Evolutionary conservation across 2,888 invertebrate species (phyloP).

Genomic region (Galerucella pusilla): DNA sequence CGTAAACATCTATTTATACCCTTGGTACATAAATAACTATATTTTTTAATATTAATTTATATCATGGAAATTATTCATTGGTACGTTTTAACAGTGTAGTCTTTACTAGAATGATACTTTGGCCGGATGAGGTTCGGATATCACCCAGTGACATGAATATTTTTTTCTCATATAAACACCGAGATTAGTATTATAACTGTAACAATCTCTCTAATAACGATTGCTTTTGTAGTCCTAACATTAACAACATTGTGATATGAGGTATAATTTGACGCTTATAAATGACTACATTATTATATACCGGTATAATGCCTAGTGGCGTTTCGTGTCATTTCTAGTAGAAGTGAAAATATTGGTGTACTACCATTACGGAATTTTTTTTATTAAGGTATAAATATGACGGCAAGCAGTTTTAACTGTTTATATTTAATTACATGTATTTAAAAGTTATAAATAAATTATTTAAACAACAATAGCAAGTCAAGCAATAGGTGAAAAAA

Average conservation of each 20-base stretch:
- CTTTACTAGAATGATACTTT: background rate
- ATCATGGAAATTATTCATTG: background rate
- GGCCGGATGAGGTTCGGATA: background rate
- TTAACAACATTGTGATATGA: background rate
- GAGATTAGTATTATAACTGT: constrained; percentile 10
- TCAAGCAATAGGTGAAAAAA: too few species aligned
- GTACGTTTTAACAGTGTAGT: background rate
- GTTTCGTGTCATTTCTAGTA: background rate
- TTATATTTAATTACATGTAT: too few species aligned
- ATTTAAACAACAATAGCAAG: too few species aligned
- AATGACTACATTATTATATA: constrained; percentile 4
- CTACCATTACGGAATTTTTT: too few species aligned
- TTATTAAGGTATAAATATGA: too few species aligned
- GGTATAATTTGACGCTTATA: constrained; percentile 6
- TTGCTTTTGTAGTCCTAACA: background rate
- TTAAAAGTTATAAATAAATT: too few species aligned
- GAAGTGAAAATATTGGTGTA: background rate
- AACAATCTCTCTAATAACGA: background rate
- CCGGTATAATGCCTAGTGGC: constrained; percentile 1
- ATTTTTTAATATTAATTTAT: too few species aligned
- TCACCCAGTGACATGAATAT: constrained; percentile 9
- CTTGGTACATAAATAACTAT: too few species aligned
- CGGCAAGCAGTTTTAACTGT: too few species aligned
- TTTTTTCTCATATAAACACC: background rate
- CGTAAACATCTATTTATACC: too few species aligned